Percentiles rank a stretch among this genome's conserved stretches.
Conservation (phyloP, 2,888 invertebrate genomes). For the Homarus gammarus region DNA sequence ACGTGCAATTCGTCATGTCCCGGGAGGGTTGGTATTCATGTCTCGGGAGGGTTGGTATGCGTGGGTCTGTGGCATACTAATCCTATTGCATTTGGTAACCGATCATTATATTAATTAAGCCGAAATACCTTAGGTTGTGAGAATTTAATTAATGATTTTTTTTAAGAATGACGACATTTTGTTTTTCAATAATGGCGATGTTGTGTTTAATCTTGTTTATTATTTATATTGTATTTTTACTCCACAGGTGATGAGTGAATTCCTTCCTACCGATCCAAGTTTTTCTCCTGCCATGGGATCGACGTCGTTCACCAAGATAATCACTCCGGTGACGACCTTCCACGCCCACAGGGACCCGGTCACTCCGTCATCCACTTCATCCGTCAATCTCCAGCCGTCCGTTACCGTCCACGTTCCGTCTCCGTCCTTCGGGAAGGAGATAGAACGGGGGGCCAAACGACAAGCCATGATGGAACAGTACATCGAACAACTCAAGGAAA, state of each 20-base stretch:
- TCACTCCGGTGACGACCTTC: neutral
- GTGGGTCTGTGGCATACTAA: too few species aligned
- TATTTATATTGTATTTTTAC: too few species aligned
- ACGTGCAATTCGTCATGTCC: too few species aligned
- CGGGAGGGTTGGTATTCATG: too few species aligned
- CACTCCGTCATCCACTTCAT: conserved; percentile 3
- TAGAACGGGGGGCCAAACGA: conserved; percentile 28
- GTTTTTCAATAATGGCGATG: too few species aligned
- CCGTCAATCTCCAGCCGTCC: neutral
- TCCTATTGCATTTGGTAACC: too few species aligned
- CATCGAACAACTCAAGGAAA: conserved; percentile 36
- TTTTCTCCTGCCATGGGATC: neutral
- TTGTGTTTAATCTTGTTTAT: neutral
- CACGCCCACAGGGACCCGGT: neutral
- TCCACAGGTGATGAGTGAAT: conserved; percentile 39
- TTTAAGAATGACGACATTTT: too few species aligned
- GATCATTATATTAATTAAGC: too few species aligned
- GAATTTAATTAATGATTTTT: too few species aligned
- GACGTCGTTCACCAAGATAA: neutral
- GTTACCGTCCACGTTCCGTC: conserved; percentile 45
- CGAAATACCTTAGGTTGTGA: too few species aligned
- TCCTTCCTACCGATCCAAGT: conserved; percentile 13
- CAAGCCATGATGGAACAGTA: conserved; percentile 43
- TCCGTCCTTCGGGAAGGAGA: conserved; percentile 21
- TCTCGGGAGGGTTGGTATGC: too few species aligned